phyloP scores from a whole-genome alignment of 1,140 invertebrate genomes.

The Bacillus rossius region DNA sequence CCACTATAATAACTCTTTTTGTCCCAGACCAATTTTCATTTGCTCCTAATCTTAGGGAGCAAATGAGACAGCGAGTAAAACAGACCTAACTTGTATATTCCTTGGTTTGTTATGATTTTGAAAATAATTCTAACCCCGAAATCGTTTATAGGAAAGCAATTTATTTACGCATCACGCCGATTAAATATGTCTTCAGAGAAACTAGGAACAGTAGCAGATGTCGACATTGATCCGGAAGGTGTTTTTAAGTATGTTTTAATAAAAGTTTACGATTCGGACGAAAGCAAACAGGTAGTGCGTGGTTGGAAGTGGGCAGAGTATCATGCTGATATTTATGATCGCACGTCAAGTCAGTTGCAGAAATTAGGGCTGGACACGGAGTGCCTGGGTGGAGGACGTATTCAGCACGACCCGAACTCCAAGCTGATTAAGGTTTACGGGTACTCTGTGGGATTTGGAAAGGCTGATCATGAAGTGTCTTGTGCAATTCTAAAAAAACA shows the following conservation, averaged over 20 bases:
- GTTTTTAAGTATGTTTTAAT: conserved; percentile 86
- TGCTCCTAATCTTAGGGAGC: too few relatives aligned
- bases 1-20: too few relatives aligned
- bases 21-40: too few relatives aligned
- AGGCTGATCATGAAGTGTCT: conserved; percentile 73
- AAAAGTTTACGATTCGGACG: conserved; percentile 52
- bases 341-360: conserved; percentile 46
- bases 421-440: conserved; percentile 81
- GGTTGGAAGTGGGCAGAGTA: neutral
- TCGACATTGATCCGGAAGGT: conserved; percentile 73
- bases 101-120: too few relatives aligned
- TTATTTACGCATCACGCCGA: too few relatives aligned
- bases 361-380: conserved; percentile 55
- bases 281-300: conserved; percentile 61
- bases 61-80: too few relatives aligned
- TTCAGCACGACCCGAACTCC: conserved; percentile 63
- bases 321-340: conserved; percentile 60
- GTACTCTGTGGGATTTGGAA: conserved; percentile 75
- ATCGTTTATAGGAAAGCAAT: too few relatives aligned
- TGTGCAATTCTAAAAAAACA: conserved; percentile 66
- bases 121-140: too few relatives aligned
- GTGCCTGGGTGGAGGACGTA: conserved; percentile 79
- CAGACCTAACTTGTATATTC: too few relatives aligned
- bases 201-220: conserved; percentile 55
- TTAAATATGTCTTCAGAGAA: conserved; percentile 5